Percentiles rank a stretch among this genome's conserved stretches.
Evolutionary conservation across 2,888 invertebrate species (phyloP).

Genomic region (Ochropacha duplaris): DNA sequence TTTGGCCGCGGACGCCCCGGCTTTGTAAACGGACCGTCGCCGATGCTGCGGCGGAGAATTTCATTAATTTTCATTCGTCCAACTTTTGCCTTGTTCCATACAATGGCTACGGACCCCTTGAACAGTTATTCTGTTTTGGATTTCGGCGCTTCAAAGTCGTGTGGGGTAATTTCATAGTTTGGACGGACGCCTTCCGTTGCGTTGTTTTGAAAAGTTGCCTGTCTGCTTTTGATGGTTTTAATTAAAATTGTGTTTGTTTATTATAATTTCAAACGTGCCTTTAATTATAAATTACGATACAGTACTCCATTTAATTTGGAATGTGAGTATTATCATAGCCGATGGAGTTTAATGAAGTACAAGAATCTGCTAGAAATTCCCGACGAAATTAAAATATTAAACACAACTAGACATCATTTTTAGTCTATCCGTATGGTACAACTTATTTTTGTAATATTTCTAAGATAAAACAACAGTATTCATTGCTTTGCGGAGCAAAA

Average conservation of each 20-base stretch:
- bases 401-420: too few species aligned
- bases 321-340: too few species aligned
- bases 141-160: constrained; percentile 32
- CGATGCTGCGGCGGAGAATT: constrained; percentile 47
- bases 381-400: too few species aligned
- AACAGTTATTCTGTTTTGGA: constrained; percentile 52
- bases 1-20: constrained; percentile 16
- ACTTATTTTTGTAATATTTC: too few species aligned
- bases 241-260: constrained; percentile 1
- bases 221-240: constrained; percentile 3
- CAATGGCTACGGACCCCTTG: constrained; percentile 14
- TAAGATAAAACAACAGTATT: too few species aligned
- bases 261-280: neutral
- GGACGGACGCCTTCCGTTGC: constrained; percentile 6
- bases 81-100: constrained; percentile 39
- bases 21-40: constrained; percentile 51
- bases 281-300: neutral
- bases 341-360: too few species aligned
- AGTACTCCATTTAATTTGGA: too few species aligned
- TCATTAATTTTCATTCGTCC: constrained; percentile 72
- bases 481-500: too few species aligned
- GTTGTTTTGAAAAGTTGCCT: neutral
- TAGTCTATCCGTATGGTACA: too few species aligned
- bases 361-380: too few species aligned
- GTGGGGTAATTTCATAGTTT: constrained; percentile 23